Percentiles rank a stretch among this genome's conserved stretches.
These are phyloP conservation scores for Hypomecis punctinalis DNA, from an alignment of 2,888 invertebrate species.

Conservation along the genomic window DNA sequence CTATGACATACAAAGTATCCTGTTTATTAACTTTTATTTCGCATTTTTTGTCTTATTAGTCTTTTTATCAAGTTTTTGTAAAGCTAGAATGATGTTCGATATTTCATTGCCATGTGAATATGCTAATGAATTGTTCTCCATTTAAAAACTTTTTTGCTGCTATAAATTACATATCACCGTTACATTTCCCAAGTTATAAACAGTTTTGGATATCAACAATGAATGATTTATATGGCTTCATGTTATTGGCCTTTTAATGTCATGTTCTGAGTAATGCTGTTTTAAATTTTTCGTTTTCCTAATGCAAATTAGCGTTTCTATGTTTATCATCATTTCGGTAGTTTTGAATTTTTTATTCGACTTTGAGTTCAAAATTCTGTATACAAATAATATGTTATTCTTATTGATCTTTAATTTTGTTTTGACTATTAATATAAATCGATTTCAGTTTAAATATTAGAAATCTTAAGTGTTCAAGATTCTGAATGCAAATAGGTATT, in stretches of 20 bases:
- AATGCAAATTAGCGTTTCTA: not conserved
- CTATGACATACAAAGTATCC: not conserved
- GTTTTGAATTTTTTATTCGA: too few relatives aligned
- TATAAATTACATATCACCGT: conserved; percentile 16
- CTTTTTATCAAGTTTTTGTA: not conserved
- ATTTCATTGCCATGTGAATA: not conserved
- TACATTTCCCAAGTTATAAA: conserved; percentile 7
- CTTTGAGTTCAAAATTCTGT: too few relatives aligned
- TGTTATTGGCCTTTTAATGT: conserved; percentile 6
- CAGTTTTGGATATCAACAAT: not conserved
- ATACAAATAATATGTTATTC: too few relatives aligned
- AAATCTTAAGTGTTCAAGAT: too few relatives aligned
- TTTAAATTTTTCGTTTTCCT: not conserved
- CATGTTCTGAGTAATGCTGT: conserved; percentile 2
- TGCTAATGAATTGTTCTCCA: conserved; percentile 11
- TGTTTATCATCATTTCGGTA: too few relatives aligned
- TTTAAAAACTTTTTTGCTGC: conserved; percentile 5
- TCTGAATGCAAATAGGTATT: too few relatives aligned
- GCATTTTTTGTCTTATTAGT: not conserved
- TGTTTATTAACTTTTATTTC: not conserved
- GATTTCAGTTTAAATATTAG: too few relatives aligned
- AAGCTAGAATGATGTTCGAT: not conserved
- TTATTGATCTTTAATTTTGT: too few relatives aligned
- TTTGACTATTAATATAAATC: too few relatives aligned
- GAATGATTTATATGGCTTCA: conserved; percentile 7